Conservation (phyloP, 2,888 invertebrate genomes). For the Siphlonurus alternatus region DNA sequence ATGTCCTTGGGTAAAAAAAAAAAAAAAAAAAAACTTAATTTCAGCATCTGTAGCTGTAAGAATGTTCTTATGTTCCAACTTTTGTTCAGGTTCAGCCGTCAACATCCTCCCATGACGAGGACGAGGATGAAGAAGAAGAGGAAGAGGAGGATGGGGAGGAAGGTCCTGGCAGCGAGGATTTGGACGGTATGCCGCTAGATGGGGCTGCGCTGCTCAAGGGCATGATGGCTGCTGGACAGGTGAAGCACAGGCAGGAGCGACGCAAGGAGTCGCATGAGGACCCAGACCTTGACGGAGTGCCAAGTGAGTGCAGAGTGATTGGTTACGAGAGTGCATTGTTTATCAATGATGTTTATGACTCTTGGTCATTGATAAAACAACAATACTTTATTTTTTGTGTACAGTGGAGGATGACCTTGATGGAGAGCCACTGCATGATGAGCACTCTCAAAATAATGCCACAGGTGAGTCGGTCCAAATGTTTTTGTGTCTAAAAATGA, state of each 20-base stretch:
- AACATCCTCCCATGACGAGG: no score
- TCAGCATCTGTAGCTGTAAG: no score
- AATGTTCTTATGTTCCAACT: no score
- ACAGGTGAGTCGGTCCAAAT: no score
- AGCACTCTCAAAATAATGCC: slow-evolving; percentile 8
- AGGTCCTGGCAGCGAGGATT: slow-evolving; percentile 43
- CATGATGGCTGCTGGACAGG: slow-evolving; percentile 34
- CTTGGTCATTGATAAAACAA: neutral
- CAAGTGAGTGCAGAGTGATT: slow-evolving; percentile 28
- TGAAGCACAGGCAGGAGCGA: slow-evolving; percentile 21
- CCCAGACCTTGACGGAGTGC: slow-evolving; percentile 53
- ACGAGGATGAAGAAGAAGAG: slow-evolving; percentile 23
- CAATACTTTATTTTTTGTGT: slow-evolving; percentile 9
- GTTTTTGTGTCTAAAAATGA: no score
- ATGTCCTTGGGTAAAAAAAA: no score
- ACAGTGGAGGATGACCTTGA: slow-evolving; percentile 60
- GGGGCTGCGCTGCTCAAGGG: slow-evolving; percentile 65
- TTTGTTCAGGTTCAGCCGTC: no score
- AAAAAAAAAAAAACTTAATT: no score
- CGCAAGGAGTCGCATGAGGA: slow-evolving; percentile 21
- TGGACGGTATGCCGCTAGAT: slow-evolving; percentile 50
- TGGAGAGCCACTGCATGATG: slow-evolving; percentile 46
- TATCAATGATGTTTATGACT: neutral
- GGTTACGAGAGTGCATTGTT: neutral
- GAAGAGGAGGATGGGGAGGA: slow-evolving; percentile 38